phyloP scores from a whole-genome alignment of 2,888 invertebrate genomes.

The Graphium colonna region DNA sequence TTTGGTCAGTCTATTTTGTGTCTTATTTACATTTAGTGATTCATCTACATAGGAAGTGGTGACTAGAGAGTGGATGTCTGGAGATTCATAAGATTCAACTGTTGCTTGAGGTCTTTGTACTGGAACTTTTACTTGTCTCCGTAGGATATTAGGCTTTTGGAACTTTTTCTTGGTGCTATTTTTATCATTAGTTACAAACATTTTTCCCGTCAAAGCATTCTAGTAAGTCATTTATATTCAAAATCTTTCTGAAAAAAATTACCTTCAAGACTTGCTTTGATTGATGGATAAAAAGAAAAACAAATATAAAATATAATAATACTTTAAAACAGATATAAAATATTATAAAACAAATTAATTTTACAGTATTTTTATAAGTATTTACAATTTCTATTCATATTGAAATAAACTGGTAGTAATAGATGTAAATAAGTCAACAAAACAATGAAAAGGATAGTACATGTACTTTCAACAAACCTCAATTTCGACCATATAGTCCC shows the following conservation, averaged over 20 bases:
- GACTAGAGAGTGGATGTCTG: slow-evolving; percentile 29
- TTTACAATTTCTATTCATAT: no score
- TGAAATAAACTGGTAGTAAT: no score
- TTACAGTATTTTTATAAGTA: no score
- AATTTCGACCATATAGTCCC: not conserved
- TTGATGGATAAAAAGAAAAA: slow-evolving; percentile 3
- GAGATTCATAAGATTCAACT: slow-evolving; percentile 35
- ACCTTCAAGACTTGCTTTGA: no score
- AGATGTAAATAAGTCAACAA: no score
- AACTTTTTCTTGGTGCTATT: slow-evolving; percentile 51
- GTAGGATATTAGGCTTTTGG: slow-evolving; percentile 68
- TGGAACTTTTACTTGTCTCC: slow-evolving; percentile 39
- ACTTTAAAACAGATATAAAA: no score
- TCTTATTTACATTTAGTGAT: slow-evolving; percentile 23
- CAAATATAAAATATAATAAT: not conserved
- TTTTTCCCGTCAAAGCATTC: slow-evolving; percentile 31
- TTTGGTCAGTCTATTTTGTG: slow-evolving; percentile 23
- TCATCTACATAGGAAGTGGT: slow-evolving; percentile 24
- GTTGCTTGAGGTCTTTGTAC: slow-evolving; percentile 24
- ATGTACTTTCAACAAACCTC: not conserved
- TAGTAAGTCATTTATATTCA: not conserved
- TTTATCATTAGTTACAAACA: slow-evolving; percentile 60
- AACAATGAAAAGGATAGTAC: not conserved
- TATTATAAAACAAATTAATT: no score
- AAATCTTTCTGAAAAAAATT: slow-evolving; percentile 2